Percentiles rank a stretch among this genome's conserved stretches.
Evolutionary conservation across 2,797 vertebrate genomes (phyloP).

Genomic region (Rallus crepitans): DNA sequence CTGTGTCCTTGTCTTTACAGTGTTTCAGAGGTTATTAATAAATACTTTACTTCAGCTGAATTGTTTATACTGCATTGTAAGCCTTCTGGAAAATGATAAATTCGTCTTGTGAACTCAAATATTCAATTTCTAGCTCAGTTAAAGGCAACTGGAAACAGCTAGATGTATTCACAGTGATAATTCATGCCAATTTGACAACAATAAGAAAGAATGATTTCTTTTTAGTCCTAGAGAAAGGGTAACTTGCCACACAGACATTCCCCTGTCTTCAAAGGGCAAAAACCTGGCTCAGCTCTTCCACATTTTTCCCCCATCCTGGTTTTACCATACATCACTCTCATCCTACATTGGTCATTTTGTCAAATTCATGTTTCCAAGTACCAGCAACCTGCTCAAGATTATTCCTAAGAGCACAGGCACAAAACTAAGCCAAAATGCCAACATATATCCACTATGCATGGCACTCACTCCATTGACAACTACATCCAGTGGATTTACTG

Average conservation of each 20-base stretch:
- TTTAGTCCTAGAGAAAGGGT: conserved; percentile 11
- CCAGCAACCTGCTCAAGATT: not conserved
- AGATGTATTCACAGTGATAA: not conserved
- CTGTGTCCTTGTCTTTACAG: conserved; percentile 2
- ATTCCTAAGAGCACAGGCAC: not conserved
- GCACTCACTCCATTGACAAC: not conserved
- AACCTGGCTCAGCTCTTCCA: conserved; percentile 31
- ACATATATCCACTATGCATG: not conserved
- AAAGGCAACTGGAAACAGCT: conserved; percentile 6
- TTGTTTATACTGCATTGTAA: not conserved
- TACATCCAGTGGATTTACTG: not conserved
- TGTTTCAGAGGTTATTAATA: conserved; percentile 17
- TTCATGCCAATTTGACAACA: conserved; percentile 18
- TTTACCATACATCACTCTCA: not conserved
- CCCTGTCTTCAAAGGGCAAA: conserved; percentile 50
- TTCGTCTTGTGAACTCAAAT: not conserved
- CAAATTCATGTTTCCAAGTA: not conserved
- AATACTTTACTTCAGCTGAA: not conserved
- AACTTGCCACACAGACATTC: conserved; percentile 18
- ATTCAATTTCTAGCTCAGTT: conserved; percentile 1
- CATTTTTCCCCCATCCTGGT: conserved; percentile 5
- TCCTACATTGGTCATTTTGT: not conserved
- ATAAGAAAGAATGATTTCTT: conserved; percentile 28
- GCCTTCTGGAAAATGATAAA: conserved; percentile 25
- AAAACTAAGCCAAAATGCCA: not conserved